These are phyloP conservation scores for Heteromyza rotundicornis DNA, from an alignment of 2,888 invertebrate genomes.

Conservation along the genomic window DNA sequence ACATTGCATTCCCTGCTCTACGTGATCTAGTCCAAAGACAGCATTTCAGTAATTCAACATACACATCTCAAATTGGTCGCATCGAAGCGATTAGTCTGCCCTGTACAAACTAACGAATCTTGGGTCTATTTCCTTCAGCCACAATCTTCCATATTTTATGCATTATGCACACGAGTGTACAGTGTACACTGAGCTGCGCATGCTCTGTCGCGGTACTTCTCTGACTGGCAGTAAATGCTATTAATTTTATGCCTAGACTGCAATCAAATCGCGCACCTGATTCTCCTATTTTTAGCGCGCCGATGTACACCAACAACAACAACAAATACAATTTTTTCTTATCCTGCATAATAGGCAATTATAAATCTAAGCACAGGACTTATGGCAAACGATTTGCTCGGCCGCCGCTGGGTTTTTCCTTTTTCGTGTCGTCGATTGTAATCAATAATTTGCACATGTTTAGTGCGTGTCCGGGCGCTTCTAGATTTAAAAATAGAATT, in stretches of 20 bases:
- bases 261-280: constrained; percentile 23
- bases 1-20: no score
- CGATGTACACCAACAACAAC: not conserved
- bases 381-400: not conserved
- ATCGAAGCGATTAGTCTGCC: no score
- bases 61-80: no score
- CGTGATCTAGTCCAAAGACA: no score
- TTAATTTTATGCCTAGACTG: constrained; percentile 24
- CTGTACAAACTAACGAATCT: no score
- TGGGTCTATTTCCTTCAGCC: no score
- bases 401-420: not conserved
- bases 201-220: not conserved
- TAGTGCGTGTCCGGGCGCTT: not conserved
- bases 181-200: not conserved
- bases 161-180: not conserved
- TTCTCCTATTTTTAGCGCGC: constrained; percentile 18
- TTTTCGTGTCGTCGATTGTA: constrained; percentile 5
- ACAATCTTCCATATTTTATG: not conserved
- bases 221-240: not conserved
- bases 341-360: constrained; percentile 10
- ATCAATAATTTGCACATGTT: constrained; percentile 6
- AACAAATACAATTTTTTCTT: not conserved
- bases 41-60: no score
- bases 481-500: constrained; percentile 19
- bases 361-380: constrained; percentile 8